Base-by-base conservation (phyloP, 2,113 vertebrate species). In the Anguilla rostrata region DNA sequence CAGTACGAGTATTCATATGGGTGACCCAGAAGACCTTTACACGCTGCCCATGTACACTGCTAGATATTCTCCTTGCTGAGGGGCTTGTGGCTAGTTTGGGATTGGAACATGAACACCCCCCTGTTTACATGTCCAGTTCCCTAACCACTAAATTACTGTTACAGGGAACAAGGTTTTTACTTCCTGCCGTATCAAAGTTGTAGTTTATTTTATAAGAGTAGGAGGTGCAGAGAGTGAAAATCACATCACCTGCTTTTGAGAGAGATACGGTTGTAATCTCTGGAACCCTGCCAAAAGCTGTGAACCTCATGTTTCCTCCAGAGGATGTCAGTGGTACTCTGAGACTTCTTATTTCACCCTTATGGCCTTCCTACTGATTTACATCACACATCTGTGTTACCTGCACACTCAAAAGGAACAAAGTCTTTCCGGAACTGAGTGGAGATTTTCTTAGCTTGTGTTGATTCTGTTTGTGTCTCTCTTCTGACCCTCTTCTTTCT, bases 261-360 rank as follows among this genome's bases (percentile, higher is more conserved):
- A 91, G 92, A 95, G 94, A 92, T 95, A 96, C 3, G 94, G 95
- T 94, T 95, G 95, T 5, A 90, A 93, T 94, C 94, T 94, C 93
- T 92, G 95, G 95, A 92, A 92, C 94, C 95, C 95, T 96, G 96
- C 96, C 96, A 97, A 95, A 94, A 93, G 81, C 95, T 94, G 94
- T 96, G 96, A 97, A 96, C 96, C 96, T 96, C 95, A 96, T 95
- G 95, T 96, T 96, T 96, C 95, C 96, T 96, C 96, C 95, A 97
- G 95, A 96, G 96, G 95, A 95, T 96, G 95, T 96, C 94, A 95
- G 94, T 94, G 95, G 95, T 96, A 96, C 96, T 93, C 95, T n/a
- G 63, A 3, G 20, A 71, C 57, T 60, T 46, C 57, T 60, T 46
- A 46, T 46, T 46, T 46, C 43, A 46, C 5, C 43, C 43, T 46